Base-by-base conservation (phyloP, 2,113 vertebrate species). In the Empidonax alnorum region DNA sequence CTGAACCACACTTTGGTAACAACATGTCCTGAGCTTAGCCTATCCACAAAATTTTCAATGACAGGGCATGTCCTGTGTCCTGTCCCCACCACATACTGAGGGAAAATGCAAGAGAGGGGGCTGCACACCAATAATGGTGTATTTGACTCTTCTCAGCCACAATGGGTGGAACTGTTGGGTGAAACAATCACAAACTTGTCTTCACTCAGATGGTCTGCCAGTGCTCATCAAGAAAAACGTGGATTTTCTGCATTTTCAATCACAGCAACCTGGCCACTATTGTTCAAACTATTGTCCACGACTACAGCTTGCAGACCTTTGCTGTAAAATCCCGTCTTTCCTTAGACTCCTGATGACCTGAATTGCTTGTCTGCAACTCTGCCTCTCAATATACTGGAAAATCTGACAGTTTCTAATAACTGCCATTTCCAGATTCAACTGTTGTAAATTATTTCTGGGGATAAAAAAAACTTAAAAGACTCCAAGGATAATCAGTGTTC, bases 141-240 rank as follows among this genome's bases (percentile, higher is more conserved):
- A 27, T 86, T 52, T 83, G 21, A 44, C 21, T 23, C 22, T 79
- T 86, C n/a, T 61, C 23, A 56, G 21, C 44, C 80, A 44, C 17
- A 55, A 7, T 18, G 15, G 5, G 39, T 63, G 0, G 0, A 78
- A 49, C 14, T 37, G 10, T 22, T 46, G 14, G 18, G 28, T 67
- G 62, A 76, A 81, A 76, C 7, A 63, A 72, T 24, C 49, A 39
- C 0, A 0, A 39, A 15, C 0, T 0, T 18, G 25, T 66, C 20
- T 61, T 84, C 0, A 3, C 18, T 87, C 41, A 25, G 25, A 14
- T 82, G 5, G 79, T 67, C 62, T 35, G 19, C 28, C 42, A 75
- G 25, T 37, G 16, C 7, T 52, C 1, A 1, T 41, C 30, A 69
- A 73, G 41, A 91, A 93, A 84, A 69, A n/a, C 14, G 20, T 41